phyloP scores from a whole-genome alignment of 37 sponge, comb jelly and placozoan genomes.

The Aphrocallistes beatrix region DNA sequence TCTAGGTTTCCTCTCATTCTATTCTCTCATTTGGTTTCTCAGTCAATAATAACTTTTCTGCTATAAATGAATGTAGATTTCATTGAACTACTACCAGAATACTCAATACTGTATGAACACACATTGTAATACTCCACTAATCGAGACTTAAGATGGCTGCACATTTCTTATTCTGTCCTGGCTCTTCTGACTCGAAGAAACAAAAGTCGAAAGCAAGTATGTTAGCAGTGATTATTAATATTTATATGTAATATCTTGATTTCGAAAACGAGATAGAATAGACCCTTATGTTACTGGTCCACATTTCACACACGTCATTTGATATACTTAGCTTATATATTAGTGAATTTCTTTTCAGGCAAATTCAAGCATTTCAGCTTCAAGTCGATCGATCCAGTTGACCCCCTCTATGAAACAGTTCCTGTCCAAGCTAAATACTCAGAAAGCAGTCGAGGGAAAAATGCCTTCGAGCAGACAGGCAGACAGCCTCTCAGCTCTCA shows the following conservation, averaged over 20 bases:
- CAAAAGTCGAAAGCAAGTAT: not conserved
- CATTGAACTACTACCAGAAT: too few relatives aligned
- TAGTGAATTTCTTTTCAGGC: too few relatives aligned
- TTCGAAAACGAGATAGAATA: too few relatives aligned
- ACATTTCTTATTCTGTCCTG: not conserved
- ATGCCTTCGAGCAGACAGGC: not conserved
- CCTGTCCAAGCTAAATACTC: not conserved
- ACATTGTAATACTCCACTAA: too few relatives aligned
- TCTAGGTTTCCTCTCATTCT: not conserved
- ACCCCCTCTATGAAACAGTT: conserved; percentile 1
- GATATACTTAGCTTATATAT: too few relatives aligned
- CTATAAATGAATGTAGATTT: not conserved
- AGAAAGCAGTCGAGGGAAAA: not conserved
- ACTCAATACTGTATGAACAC: too few relatives aligned
- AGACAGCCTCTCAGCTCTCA: not conserved
- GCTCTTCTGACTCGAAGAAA: not conserved
- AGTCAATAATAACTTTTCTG: not conserved
- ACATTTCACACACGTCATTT: too few relatives aligned
- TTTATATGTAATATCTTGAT: too few relatives aligned
- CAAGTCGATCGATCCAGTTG: not conserved
- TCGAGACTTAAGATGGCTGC: not conserved
- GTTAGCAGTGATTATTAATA: not conserved
- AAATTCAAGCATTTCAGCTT: too few relatives aligned
- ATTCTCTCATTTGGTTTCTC: not conserved
- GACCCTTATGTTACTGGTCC: too few relatives aligned